Evolutionary conservation across 2,888 invertebrate species (phyloP).

Genomic region (Eristalinus sepulchralis): DNA sequence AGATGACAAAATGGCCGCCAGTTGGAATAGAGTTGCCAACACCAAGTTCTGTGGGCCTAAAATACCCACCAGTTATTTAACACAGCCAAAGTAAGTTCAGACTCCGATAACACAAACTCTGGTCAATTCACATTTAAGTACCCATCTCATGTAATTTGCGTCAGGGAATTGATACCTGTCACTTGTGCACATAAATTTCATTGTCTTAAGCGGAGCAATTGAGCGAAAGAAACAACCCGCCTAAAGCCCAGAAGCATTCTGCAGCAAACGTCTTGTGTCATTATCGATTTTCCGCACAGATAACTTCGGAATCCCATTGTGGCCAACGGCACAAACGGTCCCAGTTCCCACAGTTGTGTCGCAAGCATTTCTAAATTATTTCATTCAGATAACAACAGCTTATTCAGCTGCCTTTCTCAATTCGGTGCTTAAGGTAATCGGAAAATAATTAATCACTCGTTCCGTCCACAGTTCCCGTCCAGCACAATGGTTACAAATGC

Average conservation of each 20-base stretch:
- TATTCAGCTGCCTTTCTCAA: constrained; percentile 16
- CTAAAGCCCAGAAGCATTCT: background rate
- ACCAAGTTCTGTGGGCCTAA: too few relatives aligned
- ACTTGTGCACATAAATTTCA: background rate
- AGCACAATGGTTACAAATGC: constrained; percentile 41
- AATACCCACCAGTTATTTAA: too few relatives aligned
- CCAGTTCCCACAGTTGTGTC: background rate
- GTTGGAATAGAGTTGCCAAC: too few relatives aligned
- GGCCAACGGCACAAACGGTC: background rate
- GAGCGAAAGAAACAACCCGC: background rate
- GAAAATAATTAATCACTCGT: constrained; percentile 60
- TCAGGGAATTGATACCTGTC: background rate
- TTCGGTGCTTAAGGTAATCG: constrained; percentile 49
- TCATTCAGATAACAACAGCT: constrained; percentile 35
- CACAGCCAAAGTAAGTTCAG: too few relatives aligned
- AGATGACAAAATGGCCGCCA: too few relatives aligned
- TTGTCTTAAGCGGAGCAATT: background rate
- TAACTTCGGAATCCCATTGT: background rate
- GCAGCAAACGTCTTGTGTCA: background rate
- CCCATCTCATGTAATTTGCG: background rate
- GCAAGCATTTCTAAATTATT: constrained; percentile 19
- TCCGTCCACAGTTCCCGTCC: background rate
- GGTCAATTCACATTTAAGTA: background rate
- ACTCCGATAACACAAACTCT: too few relatives aligned
- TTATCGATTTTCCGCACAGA: background rate